Evolutionary conservation across 2,888 invertebrate species (phyloP).

Genomic region (Malthinus seriepunctatus): DNA sequence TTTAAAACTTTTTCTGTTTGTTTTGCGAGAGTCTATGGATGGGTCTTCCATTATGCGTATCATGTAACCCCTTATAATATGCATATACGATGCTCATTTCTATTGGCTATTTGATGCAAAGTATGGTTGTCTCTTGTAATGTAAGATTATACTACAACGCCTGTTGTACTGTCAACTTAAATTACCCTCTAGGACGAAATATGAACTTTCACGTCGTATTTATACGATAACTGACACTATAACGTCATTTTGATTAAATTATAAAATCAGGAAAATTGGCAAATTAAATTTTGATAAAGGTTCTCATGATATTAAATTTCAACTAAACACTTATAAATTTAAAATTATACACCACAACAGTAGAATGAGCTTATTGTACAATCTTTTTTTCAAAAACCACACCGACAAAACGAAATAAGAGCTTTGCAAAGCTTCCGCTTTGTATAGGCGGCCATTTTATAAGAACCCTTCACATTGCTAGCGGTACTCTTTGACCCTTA

Average conservation of each 20-base stretch:
- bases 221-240: no score
- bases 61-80: slow-evolving; percentile 33
- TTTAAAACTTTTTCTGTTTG: slow-evolving; percentile 12
- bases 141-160: slow-evolving; percentile 14
- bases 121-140: slow-evolving; percentile 32
- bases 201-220: no score
- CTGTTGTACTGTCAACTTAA: slow-evolving; percentile 16
- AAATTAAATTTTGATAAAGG: background rate
- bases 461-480: slow-evolving; percentile 35
- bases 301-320: slow-evolving; percentile 5
- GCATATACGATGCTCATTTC: slow-evolving; percentile 32
- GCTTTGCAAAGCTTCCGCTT: slow-evolving; percentile 35
- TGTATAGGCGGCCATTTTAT: slow-evolving; percentile 36
- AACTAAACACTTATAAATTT: background rate
- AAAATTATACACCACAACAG: slow-evolving; percentile 12
- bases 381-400: slow-evolving; percentile 30
- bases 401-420: slow-evolving; percentile 38
- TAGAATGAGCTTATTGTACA: slow-evolving; percentile 30
- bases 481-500: slow-evolving; percentile 36
- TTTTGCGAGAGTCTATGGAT: slow-evolving; percentile 14
- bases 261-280: background rate
- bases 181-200: slow-evolving; percentile 12
- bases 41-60: slow-evolving; percentile 30
- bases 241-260: background rate
- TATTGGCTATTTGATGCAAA: slow-evolving; percentile 32